Evolutionary conservation across 2,797 vertebrate genomes (phyloP).

Genomic region (Danio tinwini): DNA sequence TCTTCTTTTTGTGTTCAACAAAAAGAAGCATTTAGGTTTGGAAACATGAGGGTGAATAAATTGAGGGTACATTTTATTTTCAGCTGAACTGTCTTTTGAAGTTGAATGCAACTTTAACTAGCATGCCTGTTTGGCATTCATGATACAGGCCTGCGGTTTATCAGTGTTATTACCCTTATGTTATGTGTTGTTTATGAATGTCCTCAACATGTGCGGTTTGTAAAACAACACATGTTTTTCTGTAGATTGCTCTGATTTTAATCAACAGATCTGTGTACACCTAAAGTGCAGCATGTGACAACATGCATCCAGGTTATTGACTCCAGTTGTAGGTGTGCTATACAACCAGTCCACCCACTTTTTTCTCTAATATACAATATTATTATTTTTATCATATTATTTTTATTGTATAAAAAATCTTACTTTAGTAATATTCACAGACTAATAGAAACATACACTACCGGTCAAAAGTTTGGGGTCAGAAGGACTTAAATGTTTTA

Average conservation of each 20-base stretch:
- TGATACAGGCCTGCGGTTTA: not conserved
- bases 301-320: not conserved
- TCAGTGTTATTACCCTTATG: not conserved
- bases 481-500: too few species aligned
- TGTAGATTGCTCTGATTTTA: not conserved
- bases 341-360: not conserved
- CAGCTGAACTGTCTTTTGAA: not conserved
- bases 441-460: too few species aligned
- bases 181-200: not conserved
- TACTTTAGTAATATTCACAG: too few species aligned
- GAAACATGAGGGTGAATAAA: not conserved
- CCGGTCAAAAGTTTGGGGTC: too few species aligned
- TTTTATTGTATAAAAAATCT: too few species aligned
- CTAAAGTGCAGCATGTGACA: not conserved
- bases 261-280: not conserved
- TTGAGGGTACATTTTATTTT: not conserved
- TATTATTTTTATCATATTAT: too few species aligned
- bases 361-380: too few species aligned
- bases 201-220: not conserved
- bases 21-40: too few species aligned
- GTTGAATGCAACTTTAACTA: not conserved
- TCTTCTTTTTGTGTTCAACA: too few species aligned
- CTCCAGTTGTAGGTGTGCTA: not conserved
- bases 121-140: not conserved
- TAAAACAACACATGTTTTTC: not conserved